Base-by-base conservation (phyloP, 1,140 invertebrate species). In the Callitettix versicolor region DNA sequence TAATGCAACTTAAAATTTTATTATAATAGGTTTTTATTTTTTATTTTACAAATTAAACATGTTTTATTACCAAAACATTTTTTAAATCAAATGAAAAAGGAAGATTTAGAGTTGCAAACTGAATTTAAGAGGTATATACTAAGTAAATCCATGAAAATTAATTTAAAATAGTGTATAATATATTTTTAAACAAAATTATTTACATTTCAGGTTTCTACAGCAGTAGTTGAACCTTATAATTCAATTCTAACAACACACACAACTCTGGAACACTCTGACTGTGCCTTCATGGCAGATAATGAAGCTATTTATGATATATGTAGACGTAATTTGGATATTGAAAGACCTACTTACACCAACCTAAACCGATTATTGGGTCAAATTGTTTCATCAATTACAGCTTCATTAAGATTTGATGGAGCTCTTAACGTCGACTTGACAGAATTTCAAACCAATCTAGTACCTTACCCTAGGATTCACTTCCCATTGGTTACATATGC, bases 241-340 rank as follows among this genome's bases (percentile, higher is more conserved):
- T 76, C 78, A 4, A 76, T 81, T 56, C 64, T 81, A 22, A 79
- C 77, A 15, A 79, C 77, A 12, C 78, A 79, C 60, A 77, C 78
- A 3, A 79, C 77, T 5, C 64, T 80, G 40, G 78, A 84, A 61
- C 78, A 84, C 62, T 79, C 79, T 1, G 82, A 84, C 64, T 83
- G 78, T 63, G 79, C 80, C 22, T 83, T 85, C 65, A 79, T 80
- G 78, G 86, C 90, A 17, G 87, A 91, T 72, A 86, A 91, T 68
- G 88, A 92, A 69, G 88, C 88, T 58, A 92, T 94, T 65, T 94
- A 92, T 61, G 89, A 94, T 67, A 92, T 94, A 68, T 94, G 91
- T 72, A 76, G 87, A 46, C 77, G 87, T 42, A 92, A 92, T 68
- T 69, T 95, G 63, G 88, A 91, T 69, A 89, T 94, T 61, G 87